Percentiles rank a stretch among this genome's conserved stretches.
These are phyloP conservation scores for Volucella inanis DNA, from an alignment of 2,888 invertebrate species.

Conservation along the genomic window DNA sequence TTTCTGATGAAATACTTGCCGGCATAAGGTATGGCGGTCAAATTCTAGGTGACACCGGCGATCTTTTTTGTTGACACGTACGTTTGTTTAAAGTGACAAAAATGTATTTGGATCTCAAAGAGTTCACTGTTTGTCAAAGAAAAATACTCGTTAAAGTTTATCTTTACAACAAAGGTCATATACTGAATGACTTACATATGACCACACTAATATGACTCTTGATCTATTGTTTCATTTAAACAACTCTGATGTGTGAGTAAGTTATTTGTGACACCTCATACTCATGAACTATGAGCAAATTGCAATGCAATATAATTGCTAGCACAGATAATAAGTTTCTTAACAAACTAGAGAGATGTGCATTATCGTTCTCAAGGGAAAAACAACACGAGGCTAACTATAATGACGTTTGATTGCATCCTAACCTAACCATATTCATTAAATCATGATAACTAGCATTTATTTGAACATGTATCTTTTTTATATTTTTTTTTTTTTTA, in stretches of 20 bases:
- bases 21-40: background rate
- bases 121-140: conserved; percentile 37
- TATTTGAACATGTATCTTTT: background rate
- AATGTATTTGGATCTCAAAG: conserved; percentile 41
- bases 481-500: conserved; percentile 21
- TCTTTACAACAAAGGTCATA: conserved; percentile 35
- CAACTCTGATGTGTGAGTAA: conserved; percentile 18
- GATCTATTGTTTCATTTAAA: conserved; percentile 17
- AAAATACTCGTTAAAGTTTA: conserved; percentile 40
- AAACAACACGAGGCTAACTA: conserved; percentile 48
- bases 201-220: background rate
- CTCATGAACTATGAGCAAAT: conserved; percentile 11
- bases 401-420: conserved; percentile 36
- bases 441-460: background rate
- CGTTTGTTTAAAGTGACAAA: conserved; percentile 42
- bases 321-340: conserved; percentile 48
- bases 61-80: conserved; percentile 6
- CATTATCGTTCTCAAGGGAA: conserved; percentile 12
- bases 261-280: conserved; percentile 46
- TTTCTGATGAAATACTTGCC: conserved; percentile 5
- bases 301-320: conserved; percentile 57
- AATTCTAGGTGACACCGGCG: conserved; percentile 8
- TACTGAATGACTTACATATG: background rate
- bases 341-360: conserved; percentile 27
- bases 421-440: conserved; percentile 7